Percentiles rank a stretch among this genome's conserved stretches.
Evolutionary conservation across 2,888 invertebrate species (phyloP).

Genomic region (Hydraecia micacea): DNA sequence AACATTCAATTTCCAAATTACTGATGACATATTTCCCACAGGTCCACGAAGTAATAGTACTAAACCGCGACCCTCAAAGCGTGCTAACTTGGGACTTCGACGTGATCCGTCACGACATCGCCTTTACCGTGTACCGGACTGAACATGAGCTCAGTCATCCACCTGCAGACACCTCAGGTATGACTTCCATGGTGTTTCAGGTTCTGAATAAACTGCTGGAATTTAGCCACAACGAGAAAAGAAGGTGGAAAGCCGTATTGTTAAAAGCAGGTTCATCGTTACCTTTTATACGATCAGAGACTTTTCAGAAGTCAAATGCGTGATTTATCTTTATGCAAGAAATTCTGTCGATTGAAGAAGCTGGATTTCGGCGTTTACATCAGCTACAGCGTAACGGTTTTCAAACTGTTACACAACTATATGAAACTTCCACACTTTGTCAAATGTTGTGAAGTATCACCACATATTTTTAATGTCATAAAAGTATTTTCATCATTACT

Average conservation of each 20-base stretch:
- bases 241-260: background rate
- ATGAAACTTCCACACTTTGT: background rate
- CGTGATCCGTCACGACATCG: slow-evolving; percentile 96
- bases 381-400: background rate
- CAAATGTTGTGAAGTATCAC: background rate
- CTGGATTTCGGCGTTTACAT: background rate
- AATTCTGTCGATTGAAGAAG: background rate
- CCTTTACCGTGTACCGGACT: slow-evolving; percentile 93
- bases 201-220: background rate
- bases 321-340: background rate
- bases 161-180: slow-evolving; percentile 73
- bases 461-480: background rate
- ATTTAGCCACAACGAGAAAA: background rate
- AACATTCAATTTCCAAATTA: background rate
- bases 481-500: background rate
- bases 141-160: slow-evolving; percentile 74
- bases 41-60: slow-evolving; percentile 94
- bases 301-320: background rate
- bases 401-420: no score
- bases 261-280: background rate
- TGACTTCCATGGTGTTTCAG: background rate
- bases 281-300: background rate
- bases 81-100: slow-evolving; percentile 99
- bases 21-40: slow-evolving; percentile 74
- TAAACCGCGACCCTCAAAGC: slow-evolving; percentile 95